Percentiles rank a stretch among this genome's conserved stretches.
Conservation (phyloP, 2,888 invertebrate species). For the Hipparchia sbordonii region DNA sequence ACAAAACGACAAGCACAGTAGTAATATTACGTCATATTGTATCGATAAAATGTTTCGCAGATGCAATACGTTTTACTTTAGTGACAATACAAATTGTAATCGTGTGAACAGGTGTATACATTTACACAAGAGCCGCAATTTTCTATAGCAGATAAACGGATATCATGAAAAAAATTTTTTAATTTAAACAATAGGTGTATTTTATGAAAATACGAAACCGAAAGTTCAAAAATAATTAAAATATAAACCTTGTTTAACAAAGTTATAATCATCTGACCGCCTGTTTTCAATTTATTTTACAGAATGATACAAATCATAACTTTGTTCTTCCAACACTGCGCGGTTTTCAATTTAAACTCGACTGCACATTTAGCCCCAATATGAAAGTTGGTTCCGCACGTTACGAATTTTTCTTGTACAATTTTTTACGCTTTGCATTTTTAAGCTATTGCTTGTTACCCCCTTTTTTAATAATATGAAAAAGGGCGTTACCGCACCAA, state of each 20-base stretch:
- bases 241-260: slow-evolving; percentile 9
- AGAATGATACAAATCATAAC: slow-evolving; percentile 17
- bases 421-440: too few species aligned
- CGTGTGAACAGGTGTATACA: background rate
- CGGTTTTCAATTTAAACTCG: background rate
- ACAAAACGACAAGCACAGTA: too few species aligned
- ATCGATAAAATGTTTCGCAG: too few species aligned
- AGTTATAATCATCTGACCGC: slow-evolving; percentile 18
- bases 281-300: slow-evolving; percentile 14
- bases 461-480: too few species aligned
- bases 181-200: background rate
- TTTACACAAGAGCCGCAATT: too few species aligned
- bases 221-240: slow-evolving; percentile 20
- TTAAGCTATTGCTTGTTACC: too few species aligned
- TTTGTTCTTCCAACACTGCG: slow-evolving; percentile 4
- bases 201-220: background rate
- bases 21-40: too few species aligned
- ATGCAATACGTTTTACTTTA: too few species aligned
- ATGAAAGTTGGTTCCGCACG: background rate
- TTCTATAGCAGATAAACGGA: background rate
- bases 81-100: too few species aligned
- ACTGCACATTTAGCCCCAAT: background rate
- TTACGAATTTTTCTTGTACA: background rate
- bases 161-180: background rate
- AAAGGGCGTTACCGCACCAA: too few species aligned